phyloP scores from a whole-genome alignment of 2,888 invertebrate genomes.

The Pandemis heparana region DNA sequence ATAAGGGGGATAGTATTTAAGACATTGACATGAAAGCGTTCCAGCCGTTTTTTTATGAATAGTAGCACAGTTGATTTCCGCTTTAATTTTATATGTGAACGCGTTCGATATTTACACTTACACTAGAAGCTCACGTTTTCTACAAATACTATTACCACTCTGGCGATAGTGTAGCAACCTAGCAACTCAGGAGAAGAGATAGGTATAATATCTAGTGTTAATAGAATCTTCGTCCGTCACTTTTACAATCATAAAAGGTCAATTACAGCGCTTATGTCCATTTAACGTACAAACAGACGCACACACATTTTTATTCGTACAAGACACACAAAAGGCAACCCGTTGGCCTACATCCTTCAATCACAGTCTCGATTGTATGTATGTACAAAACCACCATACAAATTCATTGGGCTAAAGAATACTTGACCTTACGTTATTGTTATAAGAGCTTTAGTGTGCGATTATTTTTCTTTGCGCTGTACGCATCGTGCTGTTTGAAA shows the following conservation, averaged over 20 bases:
- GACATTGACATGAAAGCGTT: no score
- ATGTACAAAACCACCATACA: not conserved
- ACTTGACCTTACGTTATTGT: not conserved
- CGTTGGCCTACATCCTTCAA: constrained; percentile 79
- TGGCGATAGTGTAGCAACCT: no score
- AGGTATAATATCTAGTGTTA: no score
- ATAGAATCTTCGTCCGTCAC: not conserved
- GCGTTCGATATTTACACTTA: no score
- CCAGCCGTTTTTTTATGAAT: no score
- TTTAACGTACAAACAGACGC: constrained; percentile 24
- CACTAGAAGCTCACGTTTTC: no score
- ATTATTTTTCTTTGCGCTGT: constrained; percentile 60
- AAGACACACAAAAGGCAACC: constrained; percentile 62
- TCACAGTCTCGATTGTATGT: constrained; percentile 53
- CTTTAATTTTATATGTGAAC: no score
- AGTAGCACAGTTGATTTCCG: no score
- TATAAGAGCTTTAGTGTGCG: constrained; percentile 37
- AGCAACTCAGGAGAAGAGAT: no score
- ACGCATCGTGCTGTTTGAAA: constrained; percentile 76
- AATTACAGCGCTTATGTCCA: not conserved
- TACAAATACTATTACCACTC: no score
- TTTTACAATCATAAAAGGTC: not conserved
- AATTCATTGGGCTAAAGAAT: not conserved
- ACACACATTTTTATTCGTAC: constrained; percentile 32
- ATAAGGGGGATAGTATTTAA: no score